A percentile compares a stretch with the other conserved stretches of the same genome.
phyloP scores from a whole-genome alignment of 2,113 vertebrate genomes.

The Indicator maculatus region DNA sequence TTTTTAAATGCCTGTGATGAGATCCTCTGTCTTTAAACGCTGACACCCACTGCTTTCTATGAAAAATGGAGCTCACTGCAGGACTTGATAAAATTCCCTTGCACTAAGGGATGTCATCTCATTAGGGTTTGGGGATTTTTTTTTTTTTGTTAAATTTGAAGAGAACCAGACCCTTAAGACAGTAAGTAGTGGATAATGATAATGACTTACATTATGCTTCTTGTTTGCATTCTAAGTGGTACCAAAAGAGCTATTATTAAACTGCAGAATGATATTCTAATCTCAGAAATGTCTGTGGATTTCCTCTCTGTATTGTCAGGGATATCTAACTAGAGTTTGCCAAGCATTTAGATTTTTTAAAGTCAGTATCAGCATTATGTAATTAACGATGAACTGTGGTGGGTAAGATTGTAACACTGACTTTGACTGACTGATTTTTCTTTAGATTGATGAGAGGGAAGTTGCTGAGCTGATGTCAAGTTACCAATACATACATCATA shows the following conservation, averaged over 20 bases:
- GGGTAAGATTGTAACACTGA: not conserved
- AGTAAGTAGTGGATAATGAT: not conserved
- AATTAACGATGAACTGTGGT: not conserved
- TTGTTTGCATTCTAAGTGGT: constrained; percentile 17
- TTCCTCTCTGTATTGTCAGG: constrained; percentile 17
- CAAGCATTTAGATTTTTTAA: not conserved
- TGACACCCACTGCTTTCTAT: not conserved
- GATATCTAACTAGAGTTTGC: constrained; percentile 2
- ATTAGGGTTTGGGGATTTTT: not conserved
- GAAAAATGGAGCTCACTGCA: not conserved
- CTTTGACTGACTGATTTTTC: not conserved
- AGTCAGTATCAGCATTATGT: not conserved
- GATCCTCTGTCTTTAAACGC: not conserved
- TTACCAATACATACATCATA: not conserved
- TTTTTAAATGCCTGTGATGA: not conserved
- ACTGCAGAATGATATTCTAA: constrained; percentile 6
- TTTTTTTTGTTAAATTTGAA: constrained; percentile 13
- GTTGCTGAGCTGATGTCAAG: not conserved
- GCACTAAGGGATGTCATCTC: not conserved
- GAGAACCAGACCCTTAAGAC: constrained; percentile 25
- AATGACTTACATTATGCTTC: not conserved
- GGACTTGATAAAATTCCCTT: not conserved
- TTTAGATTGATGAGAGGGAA: not conserved
- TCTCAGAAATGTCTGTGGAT: constrained; percentile 9
- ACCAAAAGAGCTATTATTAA: constrained; percentile 7